These are phyloP conservation scores for Microtus montanus DNA, from an alignment of 2,113 vertebrate species.

Conservation along the genomic window DNA sequence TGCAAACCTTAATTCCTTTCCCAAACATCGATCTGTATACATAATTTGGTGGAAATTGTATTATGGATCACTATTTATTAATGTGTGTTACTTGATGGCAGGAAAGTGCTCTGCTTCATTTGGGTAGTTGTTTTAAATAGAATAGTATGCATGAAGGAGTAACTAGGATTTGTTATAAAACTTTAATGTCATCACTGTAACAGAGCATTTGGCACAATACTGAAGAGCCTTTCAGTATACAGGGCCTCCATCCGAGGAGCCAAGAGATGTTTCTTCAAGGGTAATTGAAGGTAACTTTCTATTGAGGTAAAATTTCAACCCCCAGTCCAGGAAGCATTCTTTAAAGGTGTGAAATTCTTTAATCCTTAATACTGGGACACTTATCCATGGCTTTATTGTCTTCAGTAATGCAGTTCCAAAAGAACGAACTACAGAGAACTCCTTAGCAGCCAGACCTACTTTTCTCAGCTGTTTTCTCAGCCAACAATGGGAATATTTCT, in stretches of 20 bases:
- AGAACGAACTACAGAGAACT: background rate
- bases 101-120: background rate
- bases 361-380: background rate
- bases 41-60: background rate
- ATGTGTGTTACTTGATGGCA: background rate
- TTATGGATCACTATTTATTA: background rate
- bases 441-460: background rate
- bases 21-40: background rate
- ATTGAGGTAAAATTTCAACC: slow-evolving; percentile 29
- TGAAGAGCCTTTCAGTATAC: background rate
- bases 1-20: background rate
- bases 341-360: slow-evolving; percentile 48
- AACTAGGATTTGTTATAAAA: slow-evolving; percentile 34
- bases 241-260: background rate
- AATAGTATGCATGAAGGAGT: background rate
- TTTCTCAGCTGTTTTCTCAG: slow-evolving; percentile 2
- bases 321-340: slow-evolving; percentile 24
- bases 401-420: background rate
- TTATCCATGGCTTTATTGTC: background rate
- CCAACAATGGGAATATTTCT: background rate
- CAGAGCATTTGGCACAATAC: background rate
- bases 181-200: slow-evolving; percentile 18
- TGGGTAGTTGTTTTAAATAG: slow-evolving; percentile 47
- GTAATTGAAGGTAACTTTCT: slow-evolving; percentile 58
- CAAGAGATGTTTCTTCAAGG: slow-evolving; percentile 38